Percentiles rank a stretch among this genome's conserved stretches.
Evolutionary conservation across 2,113 vertebrate genomes (phyloP).

Genomic region (Thryonomys swinderianus): DNA sequence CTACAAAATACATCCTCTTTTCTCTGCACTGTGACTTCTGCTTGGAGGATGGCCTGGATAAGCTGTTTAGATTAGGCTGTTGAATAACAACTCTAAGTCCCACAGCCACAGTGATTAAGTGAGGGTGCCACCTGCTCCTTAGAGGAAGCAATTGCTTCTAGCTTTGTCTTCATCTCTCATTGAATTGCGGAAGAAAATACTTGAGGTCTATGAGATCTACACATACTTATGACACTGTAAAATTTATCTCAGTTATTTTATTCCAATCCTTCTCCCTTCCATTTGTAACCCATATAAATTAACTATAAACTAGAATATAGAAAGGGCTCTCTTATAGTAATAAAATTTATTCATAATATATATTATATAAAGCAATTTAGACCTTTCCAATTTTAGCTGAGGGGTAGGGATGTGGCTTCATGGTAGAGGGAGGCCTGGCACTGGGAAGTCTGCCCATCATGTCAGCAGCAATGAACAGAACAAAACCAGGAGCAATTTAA

Average conservation of each 20-base stretch:
- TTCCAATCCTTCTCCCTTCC: not conserved
- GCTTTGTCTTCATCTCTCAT: not conserved
- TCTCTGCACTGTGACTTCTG: not conserved
- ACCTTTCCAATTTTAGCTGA: conserved; percentile 17
- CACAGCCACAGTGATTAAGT: not conserved
- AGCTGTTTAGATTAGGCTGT: not conserved
- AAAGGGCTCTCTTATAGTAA: not conserved
- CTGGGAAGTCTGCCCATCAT: not conserved
- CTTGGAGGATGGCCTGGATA: not conserved
- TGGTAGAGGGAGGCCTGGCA: not conserved
- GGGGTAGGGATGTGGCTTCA: not conserved
- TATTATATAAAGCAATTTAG: not conserved
- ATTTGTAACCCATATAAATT: conserved; percentile 35
- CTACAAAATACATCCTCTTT: not conserved
- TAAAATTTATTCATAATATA: conserved; percentile 23
- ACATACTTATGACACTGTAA: not conserved
- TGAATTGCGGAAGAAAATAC: not conserved
- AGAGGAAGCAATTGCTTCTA: not conserved
- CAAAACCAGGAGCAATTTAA: not conserved
- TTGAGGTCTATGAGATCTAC: not conserved
- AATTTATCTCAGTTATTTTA: conserved; percentile 24
- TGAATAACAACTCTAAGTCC: not conserved
- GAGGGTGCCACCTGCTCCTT: not conserved
- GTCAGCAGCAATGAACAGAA: not conserved
- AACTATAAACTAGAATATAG: not conserved